A percentile compares a stretch with the other conserved stretches of the same genome.
These are phyloP conservation scores for Chorisops tibialis DNA, from an alignment of 2,888 invertebrate species.

Conservation along the genomic window DNA sequence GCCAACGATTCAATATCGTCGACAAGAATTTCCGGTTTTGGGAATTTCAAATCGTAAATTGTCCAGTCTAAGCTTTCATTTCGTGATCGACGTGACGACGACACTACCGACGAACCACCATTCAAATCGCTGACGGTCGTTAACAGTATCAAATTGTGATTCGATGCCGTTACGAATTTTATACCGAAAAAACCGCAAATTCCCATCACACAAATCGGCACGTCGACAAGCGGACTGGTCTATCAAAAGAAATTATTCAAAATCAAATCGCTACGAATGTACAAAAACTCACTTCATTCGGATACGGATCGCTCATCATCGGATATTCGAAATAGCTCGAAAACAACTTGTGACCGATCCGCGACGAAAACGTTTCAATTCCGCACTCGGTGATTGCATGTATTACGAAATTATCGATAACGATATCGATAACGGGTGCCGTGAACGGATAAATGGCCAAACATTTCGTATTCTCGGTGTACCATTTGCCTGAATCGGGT, in stretches of 20 bases:
- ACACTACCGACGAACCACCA: too few relatives aligned
- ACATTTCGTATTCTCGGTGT: slow-evolving; percentile 54
- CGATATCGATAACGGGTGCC: slow-evolving; percentile 64
- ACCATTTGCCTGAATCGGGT: slow-evolving; percentile 47
- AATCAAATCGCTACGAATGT: too few relatives aligned
- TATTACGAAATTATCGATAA: slow-evolving; percentile 64
- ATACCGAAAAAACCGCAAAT: slow-evolving; percentile 66
- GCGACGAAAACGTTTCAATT: slow-evolving; percentile 70
- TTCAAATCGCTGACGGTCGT: slow-evolving; percentile 3
- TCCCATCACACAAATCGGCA: slow-evolving; percentile 65
- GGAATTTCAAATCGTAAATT: slow-evolving; percentile 67
- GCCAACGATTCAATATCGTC: slow-evolving; percentile 69
- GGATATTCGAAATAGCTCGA: slow-evolving; percentile 52
- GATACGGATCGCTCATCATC: slow-evolving; percentile 44
- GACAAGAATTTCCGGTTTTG: slow-evolving; percentile 62
- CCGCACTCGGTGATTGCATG: slow-evolving; percentile 74
- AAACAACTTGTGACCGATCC: slow-evolving; percentile 62
- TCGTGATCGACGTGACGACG: too few relatives aligned
- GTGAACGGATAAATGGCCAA: slow-evolving; percentile 70
- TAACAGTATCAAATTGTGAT: slow-evolving; percentile 56
- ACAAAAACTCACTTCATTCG: slow-evolving; percentile 42
- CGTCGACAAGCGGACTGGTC: slow-evolving; percentile 58
- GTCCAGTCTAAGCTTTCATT: slow-evolving; percentile 57
- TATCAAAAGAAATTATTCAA: slow-evolving; percentile 40
- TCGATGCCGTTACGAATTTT: slow-evolving; percentile 42